These are phyloP conservation scores for Beris chalybata DNA, from an alignment of 2,888 invertebrate species.

Conservation along the genomic window DNA sequence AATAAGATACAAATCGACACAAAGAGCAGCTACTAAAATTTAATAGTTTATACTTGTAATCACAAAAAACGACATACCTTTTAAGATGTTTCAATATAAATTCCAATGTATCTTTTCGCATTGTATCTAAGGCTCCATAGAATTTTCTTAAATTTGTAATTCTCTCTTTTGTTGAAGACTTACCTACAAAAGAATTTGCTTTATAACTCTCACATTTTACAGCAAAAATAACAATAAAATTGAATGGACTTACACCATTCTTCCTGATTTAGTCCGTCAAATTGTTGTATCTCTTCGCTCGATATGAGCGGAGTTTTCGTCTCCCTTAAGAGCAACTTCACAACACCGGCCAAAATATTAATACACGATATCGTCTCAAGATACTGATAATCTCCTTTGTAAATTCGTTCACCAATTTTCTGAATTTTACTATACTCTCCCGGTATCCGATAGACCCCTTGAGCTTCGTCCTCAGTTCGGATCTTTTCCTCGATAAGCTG, in stretches of 20 bases:
- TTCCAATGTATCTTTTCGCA: slow-evolving; percentile 13
- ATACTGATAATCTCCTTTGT: slow-evolving; percentile 11
- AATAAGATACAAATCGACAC: too few species aligned
- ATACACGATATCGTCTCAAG: slow-evolving; percentile 4
- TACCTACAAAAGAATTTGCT: slow-evolving; percentile 1
- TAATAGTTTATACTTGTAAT: too few species aligned
- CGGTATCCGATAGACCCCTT: slow-evolving; percentile 22
- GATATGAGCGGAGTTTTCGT: slow-evolving; percentile 18
- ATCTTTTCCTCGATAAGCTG: slow-evolving; percentile 6
- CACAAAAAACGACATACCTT: slow-evolving; percentile 2
- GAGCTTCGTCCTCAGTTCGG: slow-evolving; percentile 4
- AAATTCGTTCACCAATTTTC: slow-evolving; percentile 11
- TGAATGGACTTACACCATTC: slow-evolving; percentile 13
- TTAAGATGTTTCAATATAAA: slow-evolving; percentile 20
- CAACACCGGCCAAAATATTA: slow-evolving; percentile 13
- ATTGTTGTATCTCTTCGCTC: slow-evolving; percentile 19
- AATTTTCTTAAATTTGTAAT: neutral
- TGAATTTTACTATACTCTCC: slow-evolving; percentile 19
- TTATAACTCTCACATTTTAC: neutral
- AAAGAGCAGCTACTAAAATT: too few species aligned
- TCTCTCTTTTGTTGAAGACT: neutral
- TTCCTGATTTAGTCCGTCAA: slow-evolving; percentile 8
- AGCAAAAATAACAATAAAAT: neutral
- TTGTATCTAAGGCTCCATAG: neutral
- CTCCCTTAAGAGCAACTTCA: slow-evolving; percentile 21